Base-by-base conservation (phyloP, 1,140 invertebrate genomes). In the Sycophaga agraensis region DNA sequence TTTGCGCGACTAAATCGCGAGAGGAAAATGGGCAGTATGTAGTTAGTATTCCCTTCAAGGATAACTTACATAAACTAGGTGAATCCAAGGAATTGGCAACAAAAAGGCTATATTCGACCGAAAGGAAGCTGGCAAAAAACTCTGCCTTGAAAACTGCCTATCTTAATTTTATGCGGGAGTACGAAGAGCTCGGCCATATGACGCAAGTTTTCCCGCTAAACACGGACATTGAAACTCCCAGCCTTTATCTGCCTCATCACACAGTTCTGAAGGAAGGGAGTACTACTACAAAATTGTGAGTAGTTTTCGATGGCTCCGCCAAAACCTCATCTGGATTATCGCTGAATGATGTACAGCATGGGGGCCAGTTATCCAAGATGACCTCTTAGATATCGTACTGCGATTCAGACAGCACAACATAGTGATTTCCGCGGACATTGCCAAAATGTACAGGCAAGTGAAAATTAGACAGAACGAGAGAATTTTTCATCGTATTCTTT, bases 131-230 rank as follows among this genome's bases (percentile, higher is more conserved):
- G 28, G 21, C 24, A 1, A 40, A 35, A 24, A 22, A 71, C 43
- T 49, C 66, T 11, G 31, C 42, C 1, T 64, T 78, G 22, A 67
- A 68, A 60, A 6, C 49, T n/a, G 22, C 55, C 51, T 79, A 78
- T 56, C 2, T 26, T 5, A 24, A 45, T 7, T 45, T 45, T 24
- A 45, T 45, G 43, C 8, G 24, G 8, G 43, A 43, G 39, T 3
- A 26, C 48, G 34, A 71, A 49, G 12, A 45, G 2, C 42, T 81
- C 3, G 71, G 70, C 28, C 76, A 79, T 60, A 78, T 81, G 49
- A 73, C 55, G 62, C 11, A 28, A 45, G 42, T 26, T 31, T 12
- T 24, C 46, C 9, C 40, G n/a, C 17, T n/a, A 8, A 21, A 43
- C 2, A 6, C 2, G 8, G 34, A 16, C 1, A 9, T 16, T 22